These are phyloP conservation scores for Caradrina clavipalpis DNA, from an alignment of 2,888 invertebrate genomes.

Conservation along the genomic window DNA sequence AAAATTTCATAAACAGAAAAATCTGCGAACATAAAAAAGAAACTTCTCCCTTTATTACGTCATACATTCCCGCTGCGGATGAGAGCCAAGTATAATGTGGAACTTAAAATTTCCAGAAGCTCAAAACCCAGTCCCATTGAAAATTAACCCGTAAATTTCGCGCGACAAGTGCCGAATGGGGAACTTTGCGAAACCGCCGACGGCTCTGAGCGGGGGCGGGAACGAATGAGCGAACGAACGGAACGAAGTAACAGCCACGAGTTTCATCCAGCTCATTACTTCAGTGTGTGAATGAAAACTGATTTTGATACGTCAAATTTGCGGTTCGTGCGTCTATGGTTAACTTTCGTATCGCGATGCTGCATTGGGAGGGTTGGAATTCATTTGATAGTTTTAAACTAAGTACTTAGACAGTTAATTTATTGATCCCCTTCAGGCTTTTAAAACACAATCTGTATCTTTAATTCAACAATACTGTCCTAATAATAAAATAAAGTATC, in stretches of 20 bases:
- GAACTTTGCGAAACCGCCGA: conserved; percentile 88
- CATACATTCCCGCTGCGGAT: conserved; percentile 66
- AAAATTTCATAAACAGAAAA: conserved; percentile 55
- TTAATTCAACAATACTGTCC: not conserved
- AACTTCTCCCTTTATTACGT: conserved; percentile 54
- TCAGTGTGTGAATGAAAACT: conserved; percentile 67
- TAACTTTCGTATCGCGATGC: not conserved
- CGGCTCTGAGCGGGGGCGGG: conserved; percentile 73
- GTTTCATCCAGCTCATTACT: conserved; percentile 82
- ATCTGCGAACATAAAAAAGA: conserved; percentile 43
- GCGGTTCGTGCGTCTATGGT: conserved; percentile 21
- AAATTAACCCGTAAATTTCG: conserved; percentile 90
- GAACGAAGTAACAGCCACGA: conserved; percentile 61
- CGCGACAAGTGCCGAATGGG: conserved; percentile 88
- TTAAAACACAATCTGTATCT: too few species aligned
- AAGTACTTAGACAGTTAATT: not conserved
- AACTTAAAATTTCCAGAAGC: conserved; percentile 85
- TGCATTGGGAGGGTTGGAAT: conserved; percentile 9
- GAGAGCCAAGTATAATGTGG: conserved; percentile 76
- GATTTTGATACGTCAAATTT: conserved; percentile 63
- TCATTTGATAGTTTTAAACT: not conserved
- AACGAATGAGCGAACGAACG: conserved; percentile 54
- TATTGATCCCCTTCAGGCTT: not conserved
- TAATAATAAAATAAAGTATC: not conserved
- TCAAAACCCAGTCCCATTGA: conserved; percentile 85